A percentile compares a stretch with the other conserved stretches of the same genome.
phyloP scores from a whole-genome alignment of 2,797 vertebrate species.

The Hirundo rustica region DNA sequence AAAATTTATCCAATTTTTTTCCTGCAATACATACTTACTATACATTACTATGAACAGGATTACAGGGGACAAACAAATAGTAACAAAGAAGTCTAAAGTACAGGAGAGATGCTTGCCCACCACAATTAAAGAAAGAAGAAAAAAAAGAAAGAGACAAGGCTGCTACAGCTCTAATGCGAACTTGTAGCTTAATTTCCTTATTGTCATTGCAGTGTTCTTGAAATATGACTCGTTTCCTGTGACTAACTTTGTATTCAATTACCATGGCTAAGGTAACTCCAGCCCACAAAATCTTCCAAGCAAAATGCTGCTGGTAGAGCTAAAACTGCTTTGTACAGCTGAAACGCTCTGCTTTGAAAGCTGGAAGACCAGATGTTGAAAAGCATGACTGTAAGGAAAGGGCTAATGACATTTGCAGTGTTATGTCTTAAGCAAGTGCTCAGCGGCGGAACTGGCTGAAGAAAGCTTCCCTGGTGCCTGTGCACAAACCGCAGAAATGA shows the following conservation, averaged over 20 bases:
- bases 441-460: neutral
- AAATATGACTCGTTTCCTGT: slow-evolving; percentile 35
- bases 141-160: neutral
- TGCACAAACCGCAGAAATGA: neutral
- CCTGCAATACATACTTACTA: neutral
- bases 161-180: neutral
- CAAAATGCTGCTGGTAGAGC: neutral
- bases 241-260: neutral
- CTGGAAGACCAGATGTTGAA: neutral
- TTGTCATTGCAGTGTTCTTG: neutral
- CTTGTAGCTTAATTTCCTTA: neutral
- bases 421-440: neutral
- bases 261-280: neutral
- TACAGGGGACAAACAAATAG: neutral
- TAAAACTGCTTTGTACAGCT: neutral
- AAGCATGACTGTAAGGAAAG: neutral
- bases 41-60: neutral
- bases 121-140: neutral
- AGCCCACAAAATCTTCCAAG: neutral
- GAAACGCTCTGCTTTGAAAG: neutral
- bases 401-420: neutral
- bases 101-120: neutral
- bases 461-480: neutral
- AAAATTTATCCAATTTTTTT: neutral
- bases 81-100: neutral